Conservation (phyloP, 2,888 invertebrate genomes). For the Eupithecia dodoneata region DNA sequence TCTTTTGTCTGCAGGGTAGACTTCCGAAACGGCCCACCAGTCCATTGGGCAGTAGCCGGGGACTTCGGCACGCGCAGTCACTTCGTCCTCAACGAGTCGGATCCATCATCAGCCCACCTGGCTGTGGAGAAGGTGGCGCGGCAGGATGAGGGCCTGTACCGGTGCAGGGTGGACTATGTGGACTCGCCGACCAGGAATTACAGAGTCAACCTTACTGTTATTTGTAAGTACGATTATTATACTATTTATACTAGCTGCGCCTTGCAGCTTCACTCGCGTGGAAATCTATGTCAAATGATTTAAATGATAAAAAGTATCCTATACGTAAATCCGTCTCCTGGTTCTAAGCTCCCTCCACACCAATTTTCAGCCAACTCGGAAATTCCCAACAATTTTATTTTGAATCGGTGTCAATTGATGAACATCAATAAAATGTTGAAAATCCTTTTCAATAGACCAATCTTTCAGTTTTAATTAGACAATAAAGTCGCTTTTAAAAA, state of each 20-base stretch:
- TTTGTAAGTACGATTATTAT: constrained; percentile 86
- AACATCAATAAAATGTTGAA: not conserved
- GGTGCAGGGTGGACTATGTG: constrained; percentile 95
- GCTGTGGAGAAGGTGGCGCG: constrained; percentile 88
- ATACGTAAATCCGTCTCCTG: no score
- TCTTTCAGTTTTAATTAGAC: no score
- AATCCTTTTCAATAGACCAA: not conserved
- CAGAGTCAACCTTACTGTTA: constrained; percentile 92
- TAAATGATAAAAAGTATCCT: no score
- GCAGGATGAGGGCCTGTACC: constrained; percentile 92
- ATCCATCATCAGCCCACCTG: constrained; percentile 89
- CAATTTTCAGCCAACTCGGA: no score
- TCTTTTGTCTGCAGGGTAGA: constrained; percentile 85
- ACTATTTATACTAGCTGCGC: no score
- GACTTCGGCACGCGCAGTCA: constrained; percentile 90
- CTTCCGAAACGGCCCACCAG: constrained; percentile 89
- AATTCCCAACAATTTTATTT: not conserved
- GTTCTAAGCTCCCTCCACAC: no score
- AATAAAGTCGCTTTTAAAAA: not conserved
- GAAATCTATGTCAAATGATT: no score
- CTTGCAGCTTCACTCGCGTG: no score
- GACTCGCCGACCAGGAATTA: constrained; percentile 95
- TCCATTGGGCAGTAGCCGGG: constrained; percentile 91
- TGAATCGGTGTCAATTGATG: not conserved
- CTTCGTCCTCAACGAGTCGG: constrained; percentile 89